Percentiles rank a stretch among this genome's conserved stretches.
phyloP scores from a whole-genome alignment of 2,888 invertebrate species.

The Blera fallax region DNA sequence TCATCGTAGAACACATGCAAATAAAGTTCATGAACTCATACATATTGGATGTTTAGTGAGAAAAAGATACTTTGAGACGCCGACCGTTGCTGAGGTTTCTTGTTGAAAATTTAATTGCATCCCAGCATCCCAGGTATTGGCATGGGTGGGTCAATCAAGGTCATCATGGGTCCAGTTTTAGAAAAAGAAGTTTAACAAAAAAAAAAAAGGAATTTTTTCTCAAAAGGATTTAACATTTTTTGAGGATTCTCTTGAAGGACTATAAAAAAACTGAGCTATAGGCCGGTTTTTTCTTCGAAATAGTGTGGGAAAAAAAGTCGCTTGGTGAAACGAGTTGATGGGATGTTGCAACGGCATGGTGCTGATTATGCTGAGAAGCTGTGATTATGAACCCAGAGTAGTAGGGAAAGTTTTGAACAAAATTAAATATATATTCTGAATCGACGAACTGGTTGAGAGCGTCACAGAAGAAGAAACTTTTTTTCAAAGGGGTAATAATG shows the following conservation, averaged over 20 bases:
- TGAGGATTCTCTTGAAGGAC: conserved; percentile 44
- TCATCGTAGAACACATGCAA: conserved; percentile 21
- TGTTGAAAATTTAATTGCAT: conserved; percentile 66
- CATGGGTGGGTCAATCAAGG: conserved; percentile 59
- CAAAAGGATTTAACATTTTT: conserved; percentile 57
- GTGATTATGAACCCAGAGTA: conserved; percentile 35
- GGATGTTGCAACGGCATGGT: conserved; percentile 17
- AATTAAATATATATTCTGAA: conserved; percentile 12
- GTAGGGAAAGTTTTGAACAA: conserved; percentile 3
- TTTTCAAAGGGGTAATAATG: not conserved
- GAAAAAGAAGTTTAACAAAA: conserved; percentile 16
- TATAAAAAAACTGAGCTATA: conserved; percentile 29
- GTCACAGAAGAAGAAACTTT: not conserved
- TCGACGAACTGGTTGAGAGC: conserved; percentile 32
- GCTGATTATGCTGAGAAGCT: conserved; percentile 48
- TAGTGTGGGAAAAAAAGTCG: conserved; percentile 55
- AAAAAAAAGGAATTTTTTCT: no score
- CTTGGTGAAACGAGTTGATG: conserved; percentile 9
- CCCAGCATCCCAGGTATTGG: conserved; percentile 54
- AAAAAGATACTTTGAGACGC: not conserved
- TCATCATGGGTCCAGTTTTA: conserved; percentile 62
- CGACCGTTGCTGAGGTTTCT: conserved; percentile 14
- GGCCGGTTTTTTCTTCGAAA: conserved; percentile 43
- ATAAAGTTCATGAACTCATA: conserved; percentile 59
- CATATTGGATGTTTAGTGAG: not conserved